These are phyloP conservation scores for Zeus faber DNA, from an alignment of 2,113 vertebrate species.

Conservation along the genomic window DNA sequence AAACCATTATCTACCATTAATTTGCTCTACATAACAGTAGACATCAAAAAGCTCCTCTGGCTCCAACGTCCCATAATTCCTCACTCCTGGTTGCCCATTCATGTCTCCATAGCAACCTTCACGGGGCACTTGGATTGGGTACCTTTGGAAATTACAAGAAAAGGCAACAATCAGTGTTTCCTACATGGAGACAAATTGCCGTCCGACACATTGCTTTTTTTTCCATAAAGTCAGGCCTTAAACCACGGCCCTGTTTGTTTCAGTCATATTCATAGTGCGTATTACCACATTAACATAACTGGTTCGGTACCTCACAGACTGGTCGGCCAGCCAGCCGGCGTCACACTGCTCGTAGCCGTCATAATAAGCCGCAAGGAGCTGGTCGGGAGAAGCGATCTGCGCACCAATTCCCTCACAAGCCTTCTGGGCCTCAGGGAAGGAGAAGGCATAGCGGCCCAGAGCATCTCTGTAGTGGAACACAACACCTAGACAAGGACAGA, in stretches of 20 bases:
- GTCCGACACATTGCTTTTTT: too few relatives aligned
- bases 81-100: constrained; percentile 87
- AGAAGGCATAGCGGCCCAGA: constrained; percentile 84
- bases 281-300: neutral
- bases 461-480: constrained; percentile 94
- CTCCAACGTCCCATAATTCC: constrained; percentile 87
- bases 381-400: constrained; percentile 84
- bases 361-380: constrained; percentile 87
- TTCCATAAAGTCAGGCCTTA: too few relatives aligned
- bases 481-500: constrained; percentile 75
- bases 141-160: constrained; percentile 66
- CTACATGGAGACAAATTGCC: too few relatives aligned
- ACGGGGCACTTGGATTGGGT: constrained; percentile 88
- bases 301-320: constrained; percentile 84
- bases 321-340: constrained; percentile 93
- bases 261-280: neutral
- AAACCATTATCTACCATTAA: constrained; percentile 75
- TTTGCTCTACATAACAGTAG: constrained; percentile 88
- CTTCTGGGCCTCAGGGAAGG: constrained; percentile 78
- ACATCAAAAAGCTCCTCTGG: constrained; percentile 86
- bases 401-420: constrained; percentile 85
- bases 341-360: constrained; percentile 93
- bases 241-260: too few relatives aligned
- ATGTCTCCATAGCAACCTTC: constrained; percentile 92
- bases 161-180: too few relatives aligned